These are phyloP conservation scores for Dicyema japonicum DNA, from an alignment of 1,140 invertebrate genomes.

Conservation along the genomic window DNA sequence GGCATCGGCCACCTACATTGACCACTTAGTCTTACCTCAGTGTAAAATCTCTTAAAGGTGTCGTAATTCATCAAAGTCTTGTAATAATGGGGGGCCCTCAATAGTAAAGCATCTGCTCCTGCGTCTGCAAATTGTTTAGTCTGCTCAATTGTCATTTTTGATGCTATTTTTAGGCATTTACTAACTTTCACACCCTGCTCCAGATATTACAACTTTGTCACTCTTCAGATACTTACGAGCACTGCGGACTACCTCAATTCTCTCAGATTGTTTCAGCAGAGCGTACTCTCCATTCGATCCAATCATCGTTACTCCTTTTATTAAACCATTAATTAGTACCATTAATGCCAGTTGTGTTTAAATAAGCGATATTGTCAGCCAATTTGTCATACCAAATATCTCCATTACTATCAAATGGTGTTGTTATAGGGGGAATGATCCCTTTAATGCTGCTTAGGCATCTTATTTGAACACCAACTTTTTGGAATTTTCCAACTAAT, in stretches of 20 bases:
- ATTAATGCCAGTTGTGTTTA: conserved; percentile 24
- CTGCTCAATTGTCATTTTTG: conserved; percentile 22
- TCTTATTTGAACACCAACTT: no score
- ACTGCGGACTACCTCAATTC: conserved; percentile 22
- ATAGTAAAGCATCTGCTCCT: conserved; percentile 26
- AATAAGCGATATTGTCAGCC: conserved; percentile 20
- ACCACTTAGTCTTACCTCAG: conserved; percentile 8
- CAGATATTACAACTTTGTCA: conserved; percentile 24
- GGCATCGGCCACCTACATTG: conserved; percentile 24
- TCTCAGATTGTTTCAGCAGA: conserved; percentile 21
- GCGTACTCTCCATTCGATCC: conserved; percentile 29
- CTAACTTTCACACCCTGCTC: conserved; percentile 28
- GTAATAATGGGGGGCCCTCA: conserved; percentile 28
- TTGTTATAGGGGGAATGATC: conserved; percentile 25
- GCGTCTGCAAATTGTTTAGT: conserved; percentile 23
- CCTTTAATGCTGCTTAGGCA: no score
- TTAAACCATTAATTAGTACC: conserved; percentile 10
- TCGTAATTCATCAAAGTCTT: conserved; percentile 24
- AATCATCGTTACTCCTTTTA: conserved; percentile 13
- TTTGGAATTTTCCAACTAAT: no score
- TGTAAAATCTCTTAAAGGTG: conserved; percentile 12
- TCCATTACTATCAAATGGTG: conserved; percentile 23
- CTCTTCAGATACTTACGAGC: conserved; percentile 10
- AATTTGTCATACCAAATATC: conserved; percentile 22
- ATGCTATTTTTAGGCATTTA: conserved; percentile 23